Evolutionary conservation across 2,113 vertebrate genomes (phyloP), one percentile per base, ranked within the genome.

Genomic region (Mormyrus iriodes): DNA sequence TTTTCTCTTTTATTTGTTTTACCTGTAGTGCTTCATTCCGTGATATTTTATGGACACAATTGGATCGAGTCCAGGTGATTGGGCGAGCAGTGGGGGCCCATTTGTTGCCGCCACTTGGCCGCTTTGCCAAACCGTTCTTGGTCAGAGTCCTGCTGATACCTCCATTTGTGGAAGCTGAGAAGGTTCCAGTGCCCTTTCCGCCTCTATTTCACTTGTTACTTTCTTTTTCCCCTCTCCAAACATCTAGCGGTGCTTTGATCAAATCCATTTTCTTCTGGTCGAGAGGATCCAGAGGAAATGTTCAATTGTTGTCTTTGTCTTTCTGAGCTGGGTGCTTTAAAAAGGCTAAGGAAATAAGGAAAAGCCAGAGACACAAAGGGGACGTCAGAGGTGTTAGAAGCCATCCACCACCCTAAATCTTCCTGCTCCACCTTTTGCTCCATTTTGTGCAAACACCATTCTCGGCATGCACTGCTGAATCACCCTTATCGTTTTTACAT

Each of bases 61-160:
- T 83, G 69, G 88, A 87, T 51, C n/a, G 85, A 73, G 61, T 87
- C 87, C 89, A 87, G 61, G 89, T 90, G 85, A 90, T 48, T 52
- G 85, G 84, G 48, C 24, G 35, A 51, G 85, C 85, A 51, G 84
- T 27, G 85, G 61, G 85, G 49, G 85, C 48, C 2, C 89, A 90
- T 90, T 87, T 35, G 21, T 27, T 87, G 83, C 61, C 48, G 12
- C 21, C 69, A n/a, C 58, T 86, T 89, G 83, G 58, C 89, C 39
- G 58, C 85, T 55, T 87, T 76, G 89, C 84, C 85, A 79, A 27
- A 76, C 46, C 49, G 42, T 90, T 87, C 61, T 73, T 48, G 89
- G 84, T 90, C 87, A 87, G 69, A 21, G 61, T 79, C 85, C 89
- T 87, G 85, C 27, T 52, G 89, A 65, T 85, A 87, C 46, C 31